Conservation (phyloP, 2,797 vertebrate genomes). For the Hippocampus kuda region DNA sequence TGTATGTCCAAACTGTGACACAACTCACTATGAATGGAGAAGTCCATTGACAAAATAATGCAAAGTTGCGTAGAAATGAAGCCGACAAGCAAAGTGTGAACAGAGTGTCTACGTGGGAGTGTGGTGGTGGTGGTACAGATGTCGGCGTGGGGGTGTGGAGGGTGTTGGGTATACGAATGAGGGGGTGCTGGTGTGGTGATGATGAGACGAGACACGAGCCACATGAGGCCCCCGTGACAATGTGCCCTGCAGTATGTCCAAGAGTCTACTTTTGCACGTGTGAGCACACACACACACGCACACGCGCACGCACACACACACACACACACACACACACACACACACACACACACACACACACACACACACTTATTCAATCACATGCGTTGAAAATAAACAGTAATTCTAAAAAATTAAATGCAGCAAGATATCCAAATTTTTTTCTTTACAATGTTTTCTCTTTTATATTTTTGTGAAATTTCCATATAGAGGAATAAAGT, state of each 20-base stretch:
- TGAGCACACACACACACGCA: not conserved
- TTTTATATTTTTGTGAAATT: not conserved
- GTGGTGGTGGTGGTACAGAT: not conserved
- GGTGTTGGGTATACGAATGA: constrained; percentile 33
- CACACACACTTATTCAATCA: not conserved
- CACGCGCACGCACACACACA: not conserved
- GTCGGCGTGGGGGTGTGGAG: constrained; percentile 29
- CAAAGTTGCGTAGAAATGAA: not conserved
- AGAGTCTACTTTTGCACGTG: constrained; percentile 16
- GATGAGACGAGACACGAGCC: constrained; percentile 73
- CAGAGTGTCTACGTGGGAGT: not conserved
- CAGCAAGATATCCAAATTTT: not conserved
- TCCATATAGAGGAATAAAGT: not conserved
- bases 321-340: constrained; percentile 9
- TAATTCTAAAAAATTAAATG: not conserved
- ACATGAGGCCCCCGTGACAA: constrained; percentile 71
- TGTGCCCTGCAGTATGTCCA: constrained; percentile 58
- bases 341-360: constrained; percentile 5
- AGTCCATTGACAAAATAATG: constrained; percentile 20
- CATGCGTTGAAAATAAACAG: too few species aligned
- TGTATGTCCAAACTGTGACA: not conserved
- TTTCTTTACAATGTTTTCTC: not conserved
- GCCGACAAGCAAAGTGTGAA: constrained; percentile 2
- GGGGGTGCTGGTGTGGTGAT: constrained; percentile 43
- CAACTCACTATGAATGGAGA: not conserved